Percentiles rank a stretch among this genome's conserved stretches.
Evolutionary conservation across 2,113 vertebrate species (phyloP).

Genomic region (Aix galericulata): DNA sequence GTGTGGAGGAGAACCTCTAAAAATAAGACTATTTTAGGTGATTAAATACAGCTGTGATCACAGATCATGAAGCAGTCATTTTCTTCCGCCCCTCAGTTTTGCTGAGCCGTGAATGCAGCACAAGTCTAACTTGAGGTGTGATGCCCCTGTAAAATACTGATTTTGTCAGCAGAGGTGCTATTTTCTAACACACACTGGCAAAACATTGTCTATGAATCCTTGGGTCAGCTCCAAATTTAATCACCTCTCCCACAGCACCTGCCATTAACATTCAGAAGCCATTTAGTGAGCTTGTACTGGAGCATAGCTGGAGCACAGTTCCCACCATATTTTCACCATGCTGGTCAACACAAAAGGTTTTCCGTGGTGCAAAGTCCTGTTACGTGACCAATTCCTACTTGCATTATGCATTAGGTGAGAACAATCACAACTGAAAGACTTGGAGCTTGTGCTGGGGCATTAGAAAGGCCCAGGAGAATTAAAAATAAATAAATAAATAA

Average conservation of each 20-base stretch:
- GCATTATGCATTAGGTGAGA: background rate
- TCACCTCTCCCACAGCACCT: conserved; percentile 6
- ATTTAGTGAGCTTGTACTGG: background rate
- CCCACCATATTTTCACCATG: background rate
- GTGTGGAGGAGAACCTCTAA: background rate
- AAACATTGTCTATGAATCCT: background rate
- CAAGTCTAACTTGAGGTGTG: background rate
- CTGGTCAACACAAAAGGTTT: background rate
- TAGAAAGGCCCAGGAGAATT: background rate
- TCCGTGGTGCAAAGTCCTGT: background rate
- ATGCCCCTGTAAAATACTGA: background rate
- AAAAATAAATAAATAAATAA: background rate
- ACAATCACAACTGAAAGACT: background rate
- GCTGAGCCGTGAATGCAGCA: background rate
- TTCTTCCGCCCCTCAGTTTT: background rate
- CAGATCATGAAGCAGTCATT: background rate
- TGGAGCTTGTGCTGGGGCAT: background rate
- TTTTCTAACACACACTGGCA: background rate
- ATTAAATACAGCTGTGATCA: background rate
- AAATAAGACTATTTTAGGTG: background rate
- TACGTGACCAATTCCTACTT: background rate
- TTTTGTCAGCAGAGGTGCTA: background rate
- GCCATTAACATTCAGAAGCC: background rate
- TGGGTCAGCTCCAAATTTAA: background rate
- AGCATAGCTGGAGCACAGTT: background rate